phyloP scores from a whole-genome alignment of 2,113 vertebrate genomes.

The Antechinus flavipes region DNA sequence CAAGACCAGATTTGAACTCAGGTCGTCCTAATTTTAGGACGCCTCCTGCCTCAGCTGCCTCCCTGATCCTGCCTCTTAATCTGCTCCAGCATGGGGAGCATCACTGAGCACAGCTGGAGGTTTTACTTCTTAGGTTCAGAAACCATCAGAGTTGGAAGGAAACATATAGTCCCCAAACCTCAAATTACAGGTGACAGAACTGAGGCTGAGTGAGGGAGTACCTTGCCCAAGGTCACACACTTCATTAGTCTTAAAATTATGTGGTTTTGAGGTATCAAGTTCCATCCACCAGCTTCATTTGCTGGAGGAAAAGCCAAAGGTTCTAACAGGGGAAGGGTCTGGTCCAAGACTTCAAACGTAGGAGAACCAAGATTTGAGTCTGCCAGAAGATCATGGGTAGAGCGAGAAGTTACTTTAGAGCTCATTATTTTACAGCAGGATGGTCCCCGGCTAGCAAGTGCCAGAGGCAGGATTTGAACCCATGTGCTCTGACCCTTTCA shows the following conservation, averaged over 20 bases:
- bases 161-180: neutral
- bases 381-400: neutral
- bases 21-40: too few relatives aligned
- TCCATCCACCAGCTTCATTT: neutral
- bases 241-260: neutral
- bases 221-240: neutral
- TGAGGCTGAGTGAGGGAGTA: neutral
- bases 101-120: neutral
- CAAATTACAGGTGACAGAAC: too few relatives aligned
- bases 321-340: neutral
- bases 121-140: neutral
- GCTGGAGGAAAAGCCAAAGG: neutral
- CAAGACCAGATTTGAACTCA: too few relatives aligned
- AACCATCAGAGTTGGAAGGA: neutral
- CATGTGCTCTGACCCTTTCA: fast-evolving
- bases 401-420: neutral
- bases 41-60: too few relatives aligned
- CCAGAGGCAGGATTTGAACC: neutral
- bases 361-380: neutral
- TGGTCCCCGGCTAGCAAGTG: neutral
- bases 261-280: neutral
- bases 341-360: neutral
- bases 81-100: neutral
- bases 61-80: neutral
- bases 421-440: neutral